Base-by-base conservation (phyloP, 2,113 vertebrate genomes). In the Petromus typicus region DNA sequence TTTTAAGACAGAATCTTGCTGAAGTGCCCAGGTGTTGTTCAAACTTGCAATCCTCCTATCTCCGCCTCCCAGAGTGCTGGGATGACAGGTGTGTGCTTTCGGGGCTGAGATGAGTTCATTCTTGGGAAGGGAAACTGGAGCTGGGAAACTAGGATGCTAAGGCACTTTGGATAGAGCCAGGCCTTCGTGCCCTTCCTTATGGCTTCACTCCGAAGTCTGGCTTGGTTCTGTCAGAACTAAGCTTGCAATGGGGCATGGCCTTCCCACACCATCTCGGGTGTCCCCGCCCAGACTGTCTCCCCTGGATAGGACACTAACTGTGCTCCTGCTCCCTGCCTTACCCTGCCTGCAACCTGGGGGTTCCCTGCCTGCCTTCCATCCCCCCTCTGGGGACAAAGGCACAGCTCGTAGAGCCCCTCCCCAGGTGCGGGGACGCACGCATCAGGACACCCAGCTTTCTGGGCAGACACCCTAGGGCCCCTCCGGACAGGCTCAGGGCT, bases 211-310 rank as follows among this genome's bases (percentile, higher is more conserved):
- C 17, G n/a, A n/a, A n/a, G n/a, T n/a, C n/a, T n/a, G n/a, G n/a
- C n/a, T n/a, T n/a, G 27, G 59, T 79, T 61, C n/a, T 14, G 1
- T 87, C 37, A 81, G 75, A 83, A 59, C 54, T 76, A 32, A 43
- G 54, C 30, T 63, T 0, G 0, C 56, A 40, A 25, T n/a, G 1
- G 6, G 57, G 14, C 7, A 3, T 40, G 59, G 20, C 17, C 51
- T 69, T 75, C 64, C 69, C 30, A 18, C 23, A 18, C 57, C 73
- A 76, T 66, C 51, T 94, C 90, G 80, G 48, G 86, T 23, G 25
- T 45, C 22, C 12, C n/a, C 16, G 12, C 43, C 43, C 57, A 88
- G 63, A 87, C 0, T 69, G 37, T 54, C 14, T 40, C 32, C 11
- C 45, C 61, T 54, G n/a, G n/a, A n/a, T 79, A 66, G 43, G 73